Evolutionary conservation across 1,140 invertebrate genomes (phyloP).

Genomic region (Neodiprion virginianus): DNA sequence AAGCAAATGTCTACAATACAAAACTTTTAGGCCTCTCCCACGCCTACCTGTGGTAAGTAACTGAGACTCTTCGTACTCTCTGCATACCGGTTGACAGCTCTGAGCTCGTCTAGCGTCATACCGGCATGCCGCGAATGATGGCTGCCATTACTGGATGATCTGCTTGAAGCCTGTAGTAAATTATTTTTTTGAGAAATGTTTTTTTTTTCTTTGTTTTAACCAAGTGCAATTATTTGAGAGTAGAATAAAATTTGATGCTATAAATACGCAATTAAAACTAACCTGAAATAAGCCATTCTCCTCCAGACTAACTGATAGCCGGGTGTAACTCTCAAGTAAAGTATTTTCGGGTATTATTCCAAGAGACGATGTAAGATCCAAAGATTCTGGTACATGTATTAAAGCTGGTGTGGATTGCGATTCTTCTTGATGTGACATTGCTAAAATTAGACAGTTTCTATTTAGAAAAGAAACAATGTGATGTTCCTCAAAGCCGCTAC

Average conservation of each 20-base stretch:
- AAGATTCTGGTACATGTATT: constrained; percentile 69
- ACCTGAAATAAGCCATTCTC: constrained; percentile 85
- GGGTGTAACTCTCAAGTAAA: constrained; percentile 82
- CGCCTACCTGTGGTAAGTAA: constrained; percentile 84
- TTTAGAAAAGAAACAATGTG: not conserved
- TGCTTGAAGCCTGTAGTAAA: constrained; percentile 60
- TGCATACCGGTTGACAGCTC: constrained; percentile 87
- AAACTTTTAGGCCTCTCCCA: constrained; percentile 46
- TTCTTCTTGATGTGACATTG: constrained; percentile 76
- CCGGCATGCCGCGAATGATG: constrained; percentile 63
- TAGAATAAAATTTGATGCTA: not conserved
- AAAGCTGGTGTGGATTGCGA: constrained; percentile 84
- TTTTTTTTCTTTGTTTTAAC: constrained; percentile 25
- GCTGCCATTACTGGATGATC: constrained; percentile 71
- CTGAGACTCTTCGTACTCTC: constrained; percentile 91
- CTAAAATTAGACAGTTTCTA: constrained; percentile 43
- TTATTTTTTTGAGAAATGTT: constrained; percentile 12
- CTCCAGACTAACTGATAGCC: constrained; percentile 85
- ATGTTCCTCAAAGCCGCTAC: too few species aligned
- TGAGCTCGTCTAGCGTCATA: constrained; percentile 83
- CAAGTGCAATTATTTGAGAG: not conserved
- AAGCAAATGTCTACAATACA: not conserved
- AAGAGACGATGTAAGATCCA: constrained; percentile 66
- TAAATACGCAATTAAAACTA: constrained; percentile 29
- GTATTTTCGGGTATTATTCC: constrained; percentile 86